Base-by-base conservation (phyloP, 2,888 invertebrate genomes). In the Prenolepis imparis region DNA sequence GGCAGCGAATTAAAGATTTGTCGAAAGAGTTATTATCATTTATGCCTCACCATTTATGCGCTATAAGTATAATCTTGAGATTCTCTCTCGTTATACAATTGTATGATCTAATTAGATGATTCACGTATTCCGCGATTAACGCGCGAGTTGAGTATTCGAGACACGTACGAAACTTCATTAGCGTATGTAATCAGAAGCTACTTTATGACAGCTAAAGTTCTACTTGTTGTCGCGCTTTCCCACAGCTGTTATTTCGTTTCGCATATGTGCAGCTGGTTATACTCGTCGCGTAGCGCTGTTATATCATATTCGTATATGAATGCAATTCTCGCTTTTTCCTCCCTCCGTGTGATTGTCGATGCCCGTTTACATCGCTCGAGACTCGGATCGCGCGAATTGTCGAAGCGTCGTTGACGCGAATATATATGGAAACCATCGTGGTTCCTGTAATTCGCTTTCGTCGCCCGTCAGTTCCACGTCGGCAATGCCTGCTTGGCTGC, bases 381-480 rank as follows among this genome's bases (percentile, higher is more conserved):
- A 36, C 6, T 15, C n/a, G 63, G 21, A n/a, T 74, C 63, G 63
- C 74, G 66, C 78, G 59, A 32, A n/a, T 77, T 52, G 75, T 70
- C 68, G 73, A 61, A 80, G 64, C 21, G 75, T 80, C 70, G 68
- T 82, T 73, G 52, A 52, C n/a, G n/a, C 77, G 66, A 74, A 64
- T 66, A 28, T 66, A 6, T 63, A 63, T 3, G 82, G 77, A 41
- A 87, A 78, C 81, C 44, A 63, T 84, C 85, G 82, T 59, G 67
- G 36, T 64, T 78, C 78, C 80, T 66, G 70, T 86, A 84, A 88
- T 88, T 84, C 82, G 83, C 83, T 88, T 78, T 80, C 66, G 81
- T 59, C 73, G 41, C 32, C 73, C 55, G 83, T 66, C 82, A 73
- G 67, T 41, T 12, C 21, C 28, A 5, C 6, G 36, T 32, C 63